These are phyloP conservation scores for Plagodis dolabraria DNA, from an alignment of 2,888 invertebrate species.

Conservation along the genomic window DNA sequence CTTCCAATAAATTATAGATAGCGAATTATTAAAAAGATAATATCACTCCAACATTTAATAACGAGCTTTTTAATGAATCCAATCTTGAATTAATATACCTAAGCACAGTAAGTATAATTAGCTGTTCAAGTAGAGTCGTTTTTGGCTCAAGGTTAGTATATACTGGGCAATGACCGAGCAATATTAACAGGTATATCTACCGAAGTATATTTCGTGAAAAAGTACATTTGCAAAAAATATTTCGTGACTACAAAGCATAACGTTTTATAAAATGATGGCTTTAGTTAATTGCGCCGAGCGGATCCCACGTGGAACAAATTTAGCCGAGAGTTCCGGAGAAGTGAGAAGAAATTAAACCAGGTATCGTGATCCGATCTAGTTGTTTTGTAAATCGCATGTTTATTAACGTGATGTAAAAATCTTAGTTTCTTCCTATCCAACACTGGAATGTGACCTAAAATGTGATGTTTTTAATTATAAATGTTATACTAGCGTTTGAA, in stretches of 20 bases:
- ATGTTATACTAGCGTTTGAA: background rate
- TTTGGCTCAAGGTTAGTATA: conserved; percentile 38
- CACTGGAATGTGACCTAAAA: no score
- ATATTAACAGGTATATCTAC: conserved; percentile 25
- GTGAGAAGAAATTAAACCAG: conserved; percentile 48
- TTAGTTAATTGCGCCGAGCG: conserved; percentile 63
- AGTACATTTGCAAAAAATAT: conserved; percentile 42
- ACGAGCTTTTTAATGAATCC: conserved; percentile 19
- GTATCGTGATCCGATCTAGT: conserved; percentile 67
- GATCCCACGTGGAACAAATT: conserved; percentile 69
- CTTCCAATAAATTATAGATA: conserved; percentile 15
- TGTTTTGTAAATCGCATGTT: conserved; percentile 58
- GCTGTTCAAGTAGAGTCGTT: conserved; percentile 18
- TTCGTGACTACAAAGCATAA: conserved; percentile 69
- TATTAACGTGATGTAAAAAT: conserved; percentile 45
- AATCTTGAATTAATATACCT: conserved; percentile 24
- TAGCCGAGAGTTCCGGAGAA: conserved; percentile 62
- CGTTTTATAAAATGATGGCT: conserved; percentile 61
- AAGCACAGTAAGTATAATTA: conserved; percentile 24
- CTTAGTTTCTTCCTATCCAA: background rate
- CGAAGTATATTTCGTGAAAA: conserved; percentile 25
- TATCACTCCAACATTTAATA: conserved; percentile 15
- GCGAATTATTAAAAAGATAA: conserved; percentile 12
- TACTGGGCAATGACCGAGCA: conserved; percentile 39
- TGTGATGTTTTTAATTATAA: no score